Evolutionary conservation across 2,888 invertebrate genomes (phyloP), one percentile per base, ranked within the genome.

Genomic region (Therioaphis trifolii): DNA sequence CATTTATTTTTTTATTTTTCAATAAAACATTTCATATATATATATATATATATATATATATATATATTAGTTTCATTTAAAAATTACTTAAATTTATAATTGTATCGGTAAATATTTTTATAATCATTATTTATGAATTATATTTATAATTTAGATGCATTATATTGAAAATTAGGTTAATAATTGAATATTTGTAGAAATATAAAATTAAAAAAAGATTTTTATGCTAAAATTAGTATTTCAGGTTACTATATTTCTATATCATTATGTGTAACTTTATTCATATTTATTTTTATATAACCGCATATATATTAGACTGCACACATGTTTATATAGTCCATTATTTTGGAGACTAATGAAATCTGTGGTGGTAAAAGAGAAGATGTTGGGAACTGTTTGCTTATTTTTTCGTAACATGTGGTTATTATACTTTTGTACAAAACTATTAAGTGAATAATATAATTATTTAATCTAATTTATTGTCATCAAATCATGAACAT

Each of bases 201-300:
- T 66, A 76, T 7, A 63, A 49, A n/a, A 77, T 29, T 29, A n/a
- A 29, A 72, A 63, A 66, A 76, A 46, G 29, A n/a, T 43, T 49
- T 76, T 63, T 43, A 27, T 61, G 3, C n/a, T 46, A 46, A 15
- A 77, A 66, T 21, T 7, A 52, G 15, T 29, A n/a, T 77, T 77
- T 43, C 27, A 14, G 46, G 63, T 35, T n/a, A 21, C 14, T 76
- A 76, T 14, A 18, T 75, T 27, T 76, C 12, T 75, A 29, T 61
- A 27, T 27, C 35, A 46, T 63, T 76, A 7, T 52, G 52, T 24
- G 21, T 55, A 21, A n/a, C 18, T n/a, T 55, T 9, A 55, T n/a
- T n/a, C n/a, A n/a, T n/a, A n/a, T n/a, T n/a, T n/a, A n/a, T n/a
- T n/a, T n/a, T n/a, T n/a, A n/a, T n/a, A n/a, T n/a, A n/a, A n/a